phyloP scores from a whole-genome alignment of 2,797 vertebrate species.

The Bovichtus variegatus region DNA sequence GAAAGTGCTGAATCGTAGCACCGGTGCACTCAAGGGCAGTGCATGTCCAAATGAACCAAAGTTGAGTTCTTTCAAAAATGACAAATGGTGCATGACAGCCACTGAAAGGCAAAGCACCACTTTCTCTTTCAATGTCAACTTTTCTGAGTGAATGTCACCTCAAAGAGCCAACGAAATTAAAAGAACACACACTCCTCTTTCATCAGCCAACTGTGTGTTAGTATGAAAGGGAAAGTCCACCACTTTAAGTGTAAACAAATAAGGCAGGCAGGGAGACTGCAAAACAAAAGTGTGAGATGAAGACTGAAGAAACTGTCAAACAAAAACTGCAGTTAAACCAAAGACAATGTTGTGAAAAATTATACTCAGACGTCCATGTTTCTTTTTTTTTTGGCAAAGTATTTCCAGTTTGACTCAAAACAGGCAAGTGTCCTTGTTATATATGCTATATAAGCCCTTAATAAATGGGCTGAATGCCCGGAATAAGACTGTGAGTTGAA shows the following conservation, averaged over 20 bases:
- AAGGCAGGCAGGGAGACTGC: constrained; percentile 1
- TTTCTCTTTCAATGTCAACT: constrained; percentile 32
- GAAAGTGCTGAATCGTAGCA: neutral
- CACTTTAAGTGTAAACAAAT: constrained; percentile 53
- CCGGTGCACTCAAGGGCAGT: neutral
- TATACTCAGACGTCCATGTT: neutral
- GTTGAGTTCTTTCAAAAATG: neutral
- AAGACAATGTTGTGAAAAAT: constrained; percentile 6
- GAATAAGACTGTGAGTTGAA: too few species aligned
- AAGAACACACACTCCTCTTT: constrained; percentile 24
- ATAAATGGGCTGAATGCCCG: too few species aligned
- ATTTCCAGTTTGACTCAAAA: constrained; percentile 1
- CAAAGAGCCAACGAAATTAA: constrained; percentile 11
- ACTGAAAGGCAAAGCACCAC: constrained; percentile 11
- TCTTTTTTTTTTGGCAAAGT: neutral
- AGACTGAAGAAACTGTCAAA: neutral
- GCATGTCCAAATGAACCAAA: constrained; percentile 1
- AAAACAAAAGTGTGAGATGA: constrained; percentile 19
- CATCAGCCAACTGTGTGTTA: constrained; percentile 17
- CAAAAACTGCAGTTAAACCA: neutral
- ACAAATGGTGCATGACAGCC: constrained; percentile 22
- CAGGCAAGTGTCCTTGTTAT: constrained; percentile 1
- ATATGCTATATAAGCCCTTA: too few species aligned
- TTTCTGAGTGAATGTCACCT: constrained; percentile 17
- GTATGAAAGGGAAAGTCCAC: constrained; percentile 41